phyloP scores from a whole-genome alignment of 2,113 vertebrate species.

The human region DNA sequence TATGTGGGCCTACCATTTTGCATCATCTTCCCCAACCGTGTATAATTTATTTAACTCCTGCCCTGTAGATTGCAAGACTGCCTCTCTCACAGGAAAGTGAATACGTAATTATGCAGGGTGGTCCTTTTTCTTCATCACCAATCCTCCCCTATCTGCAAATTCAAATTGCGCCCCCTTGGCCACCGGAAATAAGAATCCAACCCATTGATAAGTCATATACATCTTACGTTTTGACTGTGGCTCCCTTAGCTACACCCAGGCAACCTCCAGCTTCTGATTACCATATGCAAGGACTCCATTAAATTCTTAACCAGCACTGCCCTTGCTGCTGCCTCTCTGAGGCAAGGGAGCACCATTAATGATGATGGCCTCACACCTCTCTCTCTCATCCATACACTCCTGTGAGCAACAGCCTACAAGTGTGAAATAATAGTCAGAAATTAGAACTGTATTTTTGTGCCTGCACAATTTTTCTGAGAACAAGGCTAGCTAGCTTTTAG shows the following conservation, averaged over 20 bases:
- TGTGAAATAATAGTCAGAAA: slow-evolving; percentile 42
- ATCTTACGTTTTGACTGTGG: not conserved
- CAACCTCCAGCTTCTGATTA: not conserved
- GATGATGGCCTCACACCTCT: not conserved
- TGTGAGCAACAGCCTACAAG: not conserved
- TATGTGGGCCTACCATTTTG: fast-evolving
- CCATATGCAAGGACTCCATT: not conserved
- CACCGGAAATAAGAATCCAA: not conserved
- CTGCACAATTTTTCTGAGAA: slow-evolving; percentile 36
- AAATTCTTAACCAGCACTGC: not conserved
- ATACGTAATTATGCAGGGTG: not conserved
- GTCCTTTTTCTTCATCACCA: not conserved
- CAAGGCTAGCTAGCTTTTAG: slow-evolving; percentile 56
- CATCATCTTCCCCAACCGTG: not conserved
- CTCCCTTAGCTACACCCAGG: not conserved
- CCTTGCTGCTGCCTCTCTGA: not conserved
- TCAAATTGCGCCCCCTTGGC: not conserved
- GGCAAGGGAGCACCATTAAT: not conserved
- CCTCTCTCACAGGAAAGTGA: not conserved
- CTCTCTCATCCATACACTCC: not conserved
- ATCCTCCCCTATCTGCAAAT: not conserved
- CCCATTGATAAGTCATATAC: not conserved
- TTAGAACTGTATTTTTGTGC: slow-evolving; percentile 24
- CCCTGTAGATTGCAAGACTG: not conserved
- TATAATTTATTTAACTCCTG: not conserved